Percentiles rank a stretch among this genome's conserved stretches.
Conservation (phyloP, 2,888 invertebrate species). For the Limnephilus auricula region DNA sequence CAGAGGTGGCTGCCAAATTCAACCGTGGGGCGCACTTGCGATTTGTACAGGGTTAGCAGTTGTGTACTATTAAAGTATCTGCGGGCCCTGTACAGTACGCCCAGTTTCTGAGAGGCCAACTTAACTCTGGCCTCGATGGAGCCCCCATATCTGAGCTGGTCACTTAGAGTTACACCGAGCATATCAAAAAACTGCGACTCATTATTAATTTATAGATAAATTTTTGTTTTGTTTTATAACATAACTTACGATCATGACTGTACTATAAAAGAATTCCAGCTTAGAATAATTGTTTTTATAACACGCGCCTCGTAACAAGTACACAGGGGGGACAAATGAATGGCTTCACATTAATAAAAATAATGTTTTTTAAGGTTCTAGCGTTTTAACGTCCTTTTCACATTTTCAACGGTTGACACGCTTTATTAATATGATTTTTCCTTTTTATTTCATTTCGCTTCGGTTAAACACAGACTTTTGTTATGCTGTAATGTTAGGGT, state of each 20-base stretch:
- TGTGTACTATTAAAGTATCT: no score
- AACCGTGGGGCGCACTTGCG: no score
- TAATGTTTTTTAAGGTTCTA: background rate
- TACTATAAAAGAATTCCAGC: background rate
- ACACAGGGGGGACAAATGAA: background rate
- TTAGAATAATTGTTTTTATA: background rate
- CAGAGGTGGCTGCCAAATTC: no score
- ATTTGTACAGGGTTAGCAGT: no score
- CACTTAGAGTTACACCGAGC: no score
- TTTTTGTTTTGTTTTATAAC: background rate
- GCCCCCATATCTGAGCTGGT: no score
- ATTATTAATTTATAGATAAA: background rate
- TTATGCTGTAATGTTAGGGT: background rate
- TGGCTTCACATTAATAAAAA: background rate
- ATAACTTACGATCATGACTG: background rate
- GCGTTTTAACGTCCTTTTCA: background rate
- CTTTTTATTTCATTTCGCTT: background rate
- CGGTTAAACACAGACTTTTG: background rate
- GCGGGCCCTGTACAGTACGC: no score
- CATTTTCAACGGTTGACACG: background rate
- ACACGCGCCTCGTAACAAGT: background rate
- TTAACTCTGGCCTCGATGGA: no score
- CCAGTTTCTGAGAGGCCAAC: no score
- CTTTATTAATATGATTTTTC: background rate
- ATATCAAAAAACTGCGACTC: no score